These are phyloP conservation scores for Panthera tigris DNA, from an alignment of 2,113 vertebrate genomes.

Conservation along the genomic window DNA sequence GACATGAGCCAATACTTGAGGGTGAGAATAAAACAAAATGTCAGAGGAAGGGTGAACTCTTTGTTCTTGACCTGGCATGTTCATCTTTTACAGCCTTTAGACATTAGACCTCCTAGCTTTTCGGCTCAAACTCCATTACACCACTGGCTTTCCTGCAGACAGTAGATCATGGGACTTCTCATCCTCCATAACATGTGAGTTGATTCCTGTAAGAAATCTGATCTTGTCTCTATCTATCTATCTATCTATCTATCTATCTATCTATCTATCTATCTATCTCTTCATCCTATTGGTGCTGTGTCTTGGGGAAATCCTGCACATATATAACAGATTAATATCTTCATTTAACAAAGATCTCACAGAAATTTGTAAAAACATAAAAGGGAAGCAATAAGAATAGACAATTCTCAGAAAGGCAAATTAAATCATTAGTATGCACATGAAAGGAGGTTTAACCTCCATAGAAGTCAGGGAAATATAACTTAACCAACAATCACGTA, in stretches of 20 bases:
- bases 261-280: neutral
- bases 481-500: neutral
- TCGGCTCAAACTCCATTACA: neutral
- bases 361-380: neutral
- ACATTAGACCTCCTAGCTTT: neutral
- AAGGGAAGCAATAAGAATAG: neutral
- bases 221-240: neutral
- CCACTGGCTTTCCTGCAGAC: neutral
- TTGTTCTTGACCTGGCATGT: neutral
- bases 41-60: neutral
- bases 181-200: neutral
- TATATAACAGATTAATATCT: neutral
- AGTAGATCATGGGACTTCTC: neutral
- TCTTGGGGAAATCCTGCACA: neutral
- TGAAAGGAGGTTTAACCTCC: neutral
- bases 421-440: neutral
- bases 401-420: neutral
- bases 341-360: neutral
- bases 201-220: neutral
- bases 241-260: neutral
- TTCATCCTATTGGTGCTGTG: neutral
- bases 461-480: neutral
- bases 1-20: neutral
- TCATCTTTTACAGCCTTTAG: neutral
- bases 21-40: neutral